These are phyloP conservation scores for Manis pentadactyla DNA, from an alignment of 2,797 vertebrate genomes.

Conservation along the genomic window DNA sequence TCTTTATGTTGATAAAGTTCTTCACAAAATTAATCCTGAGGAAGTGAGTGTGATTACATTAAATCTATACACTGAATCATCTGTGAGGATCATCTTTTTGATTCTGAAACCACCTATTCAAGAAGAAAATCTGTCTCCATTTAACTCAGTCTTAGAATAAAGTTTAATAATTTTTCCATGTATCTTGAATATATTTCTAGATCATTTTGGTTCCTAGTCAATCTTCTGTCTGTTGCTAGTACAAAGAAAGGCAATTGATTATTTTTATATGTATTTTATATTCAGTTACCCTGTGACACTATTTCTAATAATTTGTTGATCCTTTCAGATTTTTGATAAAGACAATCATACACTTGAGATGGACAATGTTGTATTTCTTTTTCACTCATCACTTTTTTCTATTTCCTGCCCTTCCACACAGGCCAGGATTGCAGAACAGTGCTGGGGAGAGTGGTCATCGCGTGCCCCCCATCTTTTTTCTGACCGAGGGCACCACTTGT, in stretches of 20 bases:
- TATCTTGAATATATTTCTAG: background rate
- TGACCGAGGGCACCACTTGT: background rate
- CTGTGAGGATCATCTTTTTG: slow-evolving; percentile 19
- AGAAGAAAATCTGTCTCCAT: background rate
- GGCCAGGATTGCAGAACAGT: background rate
- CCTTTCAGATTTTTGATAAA: background rate
- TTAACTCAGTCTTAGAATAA: background rate
- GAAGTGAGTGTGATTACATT: background rate
- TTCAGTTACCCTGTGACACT: background rate
- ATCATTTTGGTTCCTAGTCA: background rate
- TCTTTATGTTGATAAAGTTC: background rate
- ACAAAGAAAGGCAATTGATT: background rate
- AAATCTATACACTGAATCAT: background rate
- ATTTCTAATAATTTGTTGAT: slow-evolving; percentile 1
- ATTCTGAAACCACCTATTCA: background rate
- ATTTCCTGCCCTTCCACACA: background rate
- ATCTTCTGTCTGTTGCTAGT: background rate
- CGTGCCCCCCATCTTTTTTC: background rate
- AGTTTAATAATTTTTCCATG: background rate
- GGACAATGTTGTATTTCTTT: background rate
- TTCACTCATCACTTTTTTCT: background rate
- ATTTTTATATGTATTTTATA: background rate
- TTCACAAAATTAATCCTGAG: slow-evolving; percentile 6
- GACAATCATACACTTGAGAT: background rate
- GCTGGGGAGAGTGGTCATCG: background rate